phyloP scores from a whole-genome alignment of 2,888 invertebrate species.

The Trachelus stipa region DNA sequence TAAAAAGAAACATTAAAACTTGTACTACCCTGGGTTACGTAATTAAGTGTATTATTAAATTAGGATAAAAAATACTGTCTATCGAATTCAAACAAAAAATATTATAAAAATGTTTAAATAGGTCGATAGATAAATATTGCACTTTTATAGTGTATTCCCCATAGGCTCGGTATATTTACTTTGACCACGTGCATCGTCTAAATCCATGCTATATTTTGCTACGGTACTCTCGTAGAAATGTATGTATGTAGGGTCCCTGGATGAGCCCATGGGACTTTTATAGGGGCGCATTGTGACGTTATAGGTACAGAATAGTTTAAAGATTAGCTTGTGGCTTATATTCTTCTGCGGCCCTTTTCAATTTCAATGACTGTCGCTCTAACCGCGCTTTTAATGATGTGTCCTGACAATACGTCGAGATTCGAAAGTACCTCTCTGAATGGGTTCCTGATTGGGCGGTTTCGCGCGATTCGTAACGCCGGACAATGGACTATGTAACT shows the following conservation, averaged over 20 bases:
- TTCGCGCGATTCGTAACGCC: slow-evolving; percentile 40
- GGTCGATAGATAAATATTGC: background rate
- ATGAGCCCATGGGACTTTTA: slow-evolving; percentile 37
- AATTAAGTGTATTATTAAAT: background rate
- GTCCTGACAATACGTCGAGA: slow-evolving; percentile 15
- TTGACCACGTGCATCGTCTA: background rate
- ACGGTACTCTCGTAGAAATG: background rate
- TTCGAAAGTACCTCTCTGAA: slow-evolving; percentile 29
- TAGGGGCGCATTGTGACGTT: slow-evolving; percentile 39
- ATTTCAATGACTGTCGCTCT: slow-evolving; percentile 42
- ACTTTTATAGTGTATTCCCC: background rate
- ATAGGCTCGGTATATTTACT: background rate
- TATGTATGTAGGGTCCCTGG: background rate
- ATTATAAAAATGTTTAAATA: background rate
- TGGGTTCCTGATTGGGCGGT: slow-evolving; percentile 41
- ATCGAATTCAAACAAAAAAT: background rate
- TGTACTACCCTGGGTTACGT: background rate
- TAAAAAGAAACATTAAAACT: background rate
- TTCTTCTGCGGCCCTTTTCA: slow-evolving; percentile 35
- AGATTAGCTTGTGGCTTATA: slow-evolving; percentile 40
- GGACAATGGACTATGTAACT: slow-evolving; percentile 31
- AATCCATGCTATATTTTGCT: background rate
- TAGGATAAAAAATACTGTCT: background rate
- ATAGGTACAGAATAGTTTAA: slow-evolving; percentile 31
- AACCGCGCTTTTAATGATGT: slow-evolving; percentile 50